phyloP scores from a whole-genome alignment of 2,797 vertebrate species.

The Neosilurus mollespiculum region DNA sequence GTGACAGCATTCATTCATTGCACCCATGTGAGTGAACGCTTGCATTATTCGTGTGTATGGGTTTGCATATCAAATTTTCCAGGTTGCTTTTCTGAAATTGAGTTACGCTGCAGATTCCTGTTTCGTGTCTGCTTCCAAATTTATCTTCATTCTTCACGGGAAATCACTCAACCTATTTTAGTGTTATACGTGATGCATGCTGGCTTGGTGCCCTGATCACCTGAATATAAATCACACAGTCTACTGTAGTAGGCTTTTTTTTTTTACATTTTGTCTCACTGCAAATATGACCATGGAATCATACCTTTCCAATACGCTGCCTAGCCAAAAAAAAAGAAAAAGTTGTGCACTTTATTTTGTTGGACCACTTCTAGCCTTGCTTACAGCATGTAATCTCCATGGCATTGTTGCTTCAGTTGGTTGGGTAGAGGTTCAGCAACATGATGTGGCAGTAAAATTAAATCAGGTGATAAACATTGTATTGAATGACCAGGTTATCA shows the following conservation, averaged over 20 bases:
- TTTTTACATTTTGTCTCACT: background rate
- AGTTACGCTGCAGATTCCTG: background rate
- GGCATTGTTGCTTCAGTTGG: too few relatives aligned
- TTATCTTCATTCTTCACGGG: background rate
- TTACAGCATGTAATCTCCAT: too few relatives aligned
- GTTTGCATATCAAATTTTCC: too few relatives aligned
- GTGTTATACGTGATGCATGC: background rate
- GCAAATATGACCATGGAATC: background rate
- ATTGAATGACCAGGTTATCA: too few relatives aligned
- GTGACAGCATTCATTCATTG: conserved; percentile 15
- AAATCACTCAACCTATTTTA: background rate
- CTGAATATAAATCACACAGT: conserved; percentile 13
- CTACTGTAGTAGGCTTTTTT: background rate
- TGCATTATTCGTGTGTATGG: too few relatives aligned
- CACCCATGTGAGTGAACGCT: background rate
- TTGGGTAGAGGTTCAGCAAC: too few relatives aligned
- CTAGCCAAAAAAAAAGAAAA: too few relatives aligned
- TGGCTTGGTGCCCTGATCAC: conserved; percentile 24
- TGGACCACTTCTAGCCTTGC: too few relatives aligned
- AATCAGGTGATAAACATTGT: too few relatives aligned
- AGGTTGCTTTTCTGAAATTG: background rate
- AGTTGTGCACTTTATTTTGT: too few relatives aligned
- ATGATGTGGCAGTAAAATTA: too few relatives aligned
- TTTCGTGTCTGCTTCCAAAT: background rate
- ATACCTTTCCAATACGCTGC: too few relatives aligned